phyloP scores from a whole-genome alignment of 2,888 invertebrate species.

The Melinaea marsaeus region DNA sequence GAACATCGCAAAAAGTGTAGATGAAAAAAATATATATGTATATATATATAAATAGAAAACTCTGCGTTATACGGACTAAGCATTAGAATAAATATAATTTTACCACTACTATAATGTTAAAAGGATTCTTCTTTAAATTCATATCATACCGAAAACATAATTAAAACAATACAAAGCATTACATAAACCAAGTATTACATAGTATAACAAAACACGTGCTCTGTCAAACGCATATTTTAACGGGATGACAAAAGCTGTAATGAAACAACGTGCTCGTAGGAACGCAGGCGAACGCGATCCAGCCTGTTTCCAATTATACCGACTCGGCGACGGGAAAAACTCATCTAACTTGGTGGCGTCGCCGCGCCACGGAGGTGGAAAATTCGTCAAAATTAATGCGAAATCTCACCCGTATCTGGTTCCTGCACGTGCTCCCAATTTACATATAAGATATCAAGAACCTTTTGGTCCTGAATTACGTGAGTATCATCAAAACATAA shows the following conservation, averaged over 20 bases:
- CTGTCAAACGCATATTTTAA: slow-evolving; percentile 1
- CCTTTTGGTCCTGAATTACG: no score
- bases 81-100: no score
- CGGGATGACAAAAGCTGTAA: slow-evolving; percentile 10
- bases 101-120: background rate
- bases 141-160: no score
- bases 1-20: background rate
- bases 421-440: slow-evolving; percentile 19
- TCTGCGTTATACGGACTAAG: no score
- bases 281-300: slow-evolving; percentile 14
- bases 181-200: no score
- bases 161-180: no score
- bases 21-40: background rate
- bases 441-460: slow-evolving; percentile 12
- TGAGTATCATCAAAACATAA: no score
- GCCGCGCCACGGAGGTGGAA: slow-evolving; percentile 25
- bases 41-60: no score
- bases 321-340: slow-evolving; percentile 51
- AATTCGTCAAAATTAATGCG: slow-evolving; percentile 23
- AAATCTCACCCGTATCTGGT: slow-evolving; percentile 19
- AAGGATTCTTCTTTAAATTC: background rate
- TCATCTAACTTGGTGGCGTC: slow-evolving; percentile 56
- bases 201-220: background rate
- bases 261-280: slow-evolving; percentile 15
- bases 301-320: slow-evolving; percentile 52